phyloP scores from a whole-genome alignment of 2,797 vertebrate genomes.

The Rhinogobio ventralis region DNA sequence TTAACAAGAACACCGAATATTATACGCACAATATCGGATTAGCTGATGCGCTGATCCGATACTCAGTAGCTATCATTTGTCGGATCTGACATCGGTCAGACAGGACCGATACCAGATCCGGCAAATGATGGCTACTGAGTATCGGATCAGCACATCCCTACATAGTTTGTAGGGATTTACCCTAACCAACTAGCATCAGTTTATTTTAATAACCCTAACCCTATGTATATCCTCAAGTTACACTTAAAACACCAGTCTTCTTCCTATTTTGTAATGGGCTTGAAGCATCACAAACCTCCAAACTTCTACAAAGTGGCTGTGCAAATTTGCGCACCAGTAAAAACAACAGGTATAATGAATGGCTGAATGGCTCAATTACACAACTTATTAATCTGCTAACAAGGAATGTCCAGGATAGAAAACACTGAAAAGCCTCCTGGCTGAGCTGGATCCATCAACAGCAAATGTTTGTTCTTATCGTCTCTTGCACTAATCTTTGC shows the following conservation, averaged over 20 bases:
- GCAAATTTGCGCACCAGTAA: not conserved
- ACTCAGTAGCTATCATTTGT: too few relatives aligned
- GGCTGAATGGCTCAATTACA: slow-evolving; percentile 48
- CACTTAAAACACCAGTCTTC: not conserved
- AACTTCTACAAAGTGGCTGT: not conserved
- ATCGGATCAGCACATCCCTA: too few relatives aligned
- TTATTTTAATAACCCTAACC: not conserved
- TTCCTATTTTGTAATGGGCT: not conserved
- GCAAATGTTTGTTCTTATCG: slow-evolving; percentile 31
- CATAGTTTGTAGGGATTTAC: not conserved
- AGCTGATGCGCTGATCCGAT: too few relatives aligned
- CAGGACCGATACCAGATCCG: too few relatives aligned
- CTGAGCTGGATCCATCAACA: slow-evolving; percentile 34
- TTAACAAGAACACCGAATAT: too few relatives aligned
- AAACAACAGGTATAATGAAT: slow-evolving; percentile 44
- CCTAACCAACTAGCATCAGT: not conserved
- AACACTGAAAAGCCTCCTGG: slow-evolving; percentile 8
- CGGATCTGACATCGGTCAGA: too few relatives aligned
- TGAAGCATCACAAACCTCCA: not conserved
- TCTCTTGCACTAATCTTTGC: slow-evolving; percentile 12
- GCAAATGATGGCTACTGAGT: too few relatives aligned
- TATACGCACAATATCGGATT: too few relatives aligned
- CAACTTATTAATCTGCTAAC: slow-evolving; percentile 39
- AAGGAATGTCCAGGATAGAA: slow-evolving; percentile 21
- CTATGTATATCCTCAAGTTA: not conserved